Evolutionary conservation across 2,888 invertebrate species (phyloP).

Genomic region (Galeopsomyia nigrocyanea): DNA sequence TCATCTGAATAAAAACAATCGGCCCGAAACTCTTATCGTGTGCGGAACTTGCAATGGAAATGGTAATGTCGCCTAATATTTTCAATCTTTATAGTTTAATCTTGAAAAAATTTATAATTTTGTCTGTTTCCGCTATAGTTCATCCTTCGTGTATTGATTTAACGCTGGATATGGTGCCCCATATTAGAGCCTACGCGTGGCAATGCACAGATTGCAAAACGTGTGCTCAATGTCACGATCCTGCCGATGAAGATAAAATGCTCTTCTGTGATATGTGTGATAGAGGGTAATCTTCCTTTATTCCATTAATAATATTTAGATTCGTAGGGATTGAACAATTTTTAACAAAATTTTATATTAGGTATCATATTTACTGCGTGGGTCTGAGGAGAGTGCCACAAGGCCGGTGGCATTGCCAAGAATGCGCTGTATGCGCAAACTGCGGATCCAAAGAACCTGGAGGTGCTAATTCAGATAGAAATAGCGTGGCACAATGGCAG

Average conservation of each 20-base stretch:
- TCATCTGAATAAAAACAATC: slow-evolving; percentile 69
- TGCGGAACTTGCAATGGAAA: slow-evolving; percentile 74
- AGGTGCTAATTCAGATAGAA: slow-evolving; percentile 66
- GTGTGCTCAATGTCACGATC: slow-evolving; percentile 86
- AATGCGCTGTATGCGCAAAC: slow-evolving; percentile 78
- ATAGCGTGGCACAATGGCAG: slow-evolving; percentile 70
- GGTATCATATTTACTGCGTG: slow-evolving; percentile 92
- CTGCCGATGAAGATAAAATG: slow-evolving; percentile 91
- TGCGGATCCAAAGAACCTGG: slow-evolving; percentile 71
- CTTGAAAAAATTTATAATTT: background rate
- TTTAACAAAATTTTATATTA: slow-evolving; percentile 50
- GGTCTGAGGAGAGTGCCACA: slow-evolving; percentile 84
- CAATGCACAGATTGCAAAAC: slow-evolving; percentile 94
- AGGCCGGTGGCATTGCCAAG: slow-evolving; percentile 91
- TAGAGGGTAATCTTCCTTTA: slow-evolving; percentile 74
- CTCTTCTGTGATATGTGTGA: slow-evolving; percentile 96
- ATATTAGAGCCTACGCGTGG: slow-evolving; percentile 90
- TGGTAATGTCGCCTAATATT: slow-evolving; percentile 69
- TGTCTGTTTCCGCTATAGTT: slow-evolving; percentile 69
- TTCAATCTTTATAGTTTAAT: background rate
- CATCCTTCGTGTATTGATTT: slow-evolving; percentile 92
- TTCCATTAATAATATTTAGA: background rate
- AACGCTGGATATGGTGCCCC: slow-evolving; percentile 84
- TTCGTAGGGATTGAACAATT: too few species aligned
- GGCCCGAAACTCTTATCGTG: slow-evolving; percentile 72